These are phyloP conservation scores for Aegotheles bennettii DNA, from an alignment of 2,113 vertebrate genomes.

Conservation along the genomic window DNA sequence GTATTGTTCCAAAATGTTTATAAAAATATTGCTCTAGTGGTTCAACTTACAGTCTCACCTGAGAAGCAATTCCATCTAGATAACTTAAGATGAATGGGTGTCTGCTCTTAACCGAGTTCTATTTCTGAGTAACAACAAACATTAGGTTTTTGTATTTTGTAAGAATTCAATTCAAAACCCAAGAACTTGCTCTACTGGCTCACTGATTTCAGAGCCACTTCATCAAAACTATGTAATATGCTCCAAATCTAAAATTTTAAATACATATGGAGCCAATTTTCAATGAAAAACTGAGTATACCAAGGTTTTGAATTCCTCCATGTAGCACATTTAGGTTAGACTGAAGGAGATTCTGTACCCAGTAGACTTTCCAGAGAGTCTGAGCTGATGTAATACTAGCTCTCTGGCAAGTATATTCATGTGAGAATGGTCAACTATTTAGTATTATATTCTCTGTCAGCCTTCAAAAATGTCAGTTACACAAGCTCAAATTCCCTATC, in stretches of 20 bases:
- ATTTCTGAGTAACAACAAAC: background rate
- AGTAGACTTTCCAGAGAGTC: background rate
- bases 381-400: background rate
- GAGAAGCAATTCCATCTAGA: background rate
- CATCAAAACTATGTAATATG: background rate
- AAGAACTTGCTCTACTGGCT: background rate
- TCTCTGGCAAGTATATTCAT: background rate
- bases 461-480: background rate
- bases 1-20: background rate
- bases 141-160: background rate
- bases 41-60: background rate
- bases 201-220: background rate
- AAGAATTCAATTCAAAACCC: background rate
- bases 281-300: background rate
- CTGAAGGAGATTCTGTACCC: background rate
- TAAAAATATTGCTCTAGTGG: background rate
- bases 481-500: background rate
- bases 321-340: background rate
- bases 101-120: background rate
- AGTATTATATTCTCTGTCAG: background rate
- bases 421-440: background rate
- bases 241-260: background rate
- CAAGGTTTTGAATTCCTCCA: background rate
- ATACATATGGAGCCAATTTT: background rate
- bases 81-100: background rate